Base-by-base conservation (phyloP, 2,797 vertebrate genomes). In the Scarus forsteni region DNA sequence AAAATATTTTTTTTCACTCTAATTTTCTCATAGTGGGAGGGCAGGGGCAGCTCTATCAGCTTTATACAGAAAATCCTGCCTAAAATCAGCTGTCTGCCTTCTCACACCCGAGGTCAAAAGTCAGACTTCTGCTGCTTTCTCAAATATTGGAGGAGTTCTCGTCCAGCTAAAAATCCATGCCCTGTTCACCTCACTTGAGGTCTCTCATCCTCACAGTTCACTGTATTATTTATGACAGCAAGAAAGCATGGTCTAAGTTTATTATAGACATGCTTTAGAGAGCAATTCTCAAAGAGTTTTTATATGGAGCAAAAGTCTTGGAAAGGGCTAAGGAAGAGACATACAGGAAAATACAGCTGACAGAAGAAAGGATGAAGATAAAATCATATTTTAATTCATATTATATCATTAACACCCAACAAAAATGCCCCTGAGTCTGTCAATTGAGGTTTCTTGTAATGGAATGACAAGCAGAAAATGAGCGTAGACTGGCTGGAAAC, bases 41-140 rank as follows among this genome's bases (percentile, higher is more conserved):
- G 11, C 18, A 51, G 35, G 27, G 1, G 16, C 14, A 46, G 54
- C 35, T 8, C 52, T 19, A 35, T 38, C 53, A 34, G 35, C 27
- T 34, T 8, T 4, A 7, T 64, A 53, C 50, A 53, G 13, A 39
- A 46, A 63, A 27, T 54, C 40, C 52, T 27, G 43, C 3, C 8
- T 3, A 50, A n/a, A 45, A 62, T 7, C 5, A 16, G 11, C 43
- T 42, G 40, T 39, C 56, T 55, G 55, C 54, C 54, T 42, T 60
- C 44, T 63, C 43, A 14, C 55, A 11, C 6, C 7, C 1, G 18
- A 56, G 63, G 54, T 73, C 52, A 67, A 34, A 70, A 55, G 49
- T 77, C 60, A 38, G 15, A 60, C 8, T 10, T 0, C 9, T 9
- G n/a, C 46, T 16, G 13, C 45, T 15, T 18, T 13, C 36, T 48